Evolutionary conservation across 2,113 vertebrate species (phyloP).

Genomic region (Pomatorhinus ruficollis): DNA sequence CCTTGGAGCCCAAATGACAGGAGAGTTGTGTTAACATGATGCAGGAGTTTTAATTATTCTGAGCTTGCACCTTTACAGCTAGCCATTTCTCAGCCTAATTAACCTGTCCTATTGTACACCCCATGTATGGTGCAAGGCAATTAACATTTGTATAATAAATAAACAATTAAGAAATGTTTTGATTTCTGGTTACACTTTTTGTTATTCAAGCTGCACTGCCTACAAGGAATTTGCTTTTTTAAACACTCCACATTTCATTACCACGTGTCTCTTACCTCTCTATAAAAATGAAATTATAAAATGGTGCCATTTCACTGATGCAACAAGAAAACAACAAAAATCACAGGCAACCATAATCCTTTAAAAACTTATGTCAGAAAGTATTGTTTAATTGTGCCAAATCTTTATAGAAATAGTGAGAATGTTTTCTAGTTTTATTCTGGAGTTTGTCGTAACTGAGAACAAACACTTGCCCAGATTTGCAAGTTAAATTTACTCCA

Average conservation of each 20-base stretch:
- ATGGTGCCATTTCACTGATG: not conserved
- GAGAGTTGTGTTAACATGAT: conserved; percentile 25
- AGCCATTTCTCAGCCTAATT: conserved; percentile 58
- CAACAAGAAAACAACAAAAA: not conserved
- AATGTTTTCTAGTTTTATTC: not conserved
- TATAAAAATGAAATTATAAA: not conserved
- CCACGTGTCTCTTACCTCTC: not conserved
- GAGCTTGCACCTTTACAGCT: conserved; percentile 37
- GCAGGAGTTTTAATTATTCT: conserved; percentile 45
- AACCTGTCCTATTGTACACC: conserved; percentile 52
- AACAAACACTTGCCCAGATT: not conserved
- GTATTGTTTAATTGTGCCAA: not conserved
- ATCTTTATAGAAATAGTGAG: not conserved
- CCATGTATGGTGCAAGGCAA: conserved; percentile 42
- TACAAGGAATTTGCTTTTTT: not conserved
- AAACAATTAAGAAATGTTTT: conserved; percentile 40
- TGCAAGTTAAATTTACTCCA: not conserved
- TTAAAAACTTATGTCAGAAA: not conserved
- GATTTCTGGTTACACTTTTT: conserved; percentile 45
- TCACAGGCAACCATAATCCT: not conserved
- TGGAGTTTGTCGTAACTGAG: not conserved
- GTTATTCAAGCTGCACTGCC: conserved; percentile 1
- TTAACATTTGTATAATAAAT: conserved; percentile 58
- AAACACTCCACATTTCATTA: conserved; percentile 15
- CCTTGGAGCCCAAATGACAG: not conserved